Conservation (phyloP, 2,888 invertebrate genomes). For the Unio delphinus region DNA sequence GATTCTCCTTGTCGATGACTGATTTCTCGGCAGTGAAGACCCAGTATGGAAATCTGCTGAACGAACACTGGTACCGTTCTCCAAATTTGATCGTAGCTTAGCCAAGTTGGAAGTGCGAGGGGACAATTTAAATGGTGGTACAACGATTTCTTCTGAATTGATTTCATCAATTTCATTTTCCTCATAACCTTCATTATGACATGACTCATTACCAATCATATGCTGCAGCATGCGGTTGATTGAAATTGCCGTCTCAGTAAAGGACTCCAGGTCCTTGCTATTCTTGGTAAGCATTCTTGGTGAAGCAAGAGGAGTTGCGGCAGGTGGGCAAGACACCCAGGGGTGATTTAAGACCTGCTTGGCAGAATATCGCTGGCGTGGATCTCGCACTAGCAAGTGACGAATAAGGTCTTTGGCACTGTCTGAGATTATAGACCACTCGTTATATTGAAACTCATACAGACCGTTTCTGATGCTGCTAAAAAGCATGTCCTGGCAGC, state of each 20-base stretch:
- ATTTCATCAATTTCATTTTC: conserved; percentile 37
- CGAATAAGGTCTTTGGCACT: too few relatives aligned
- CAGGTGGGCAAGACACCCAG: conserved; percentile 63
- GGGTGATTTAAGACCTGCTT: too few relatives aligned
- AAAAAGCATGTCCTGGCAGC: conserved; percentile 86
- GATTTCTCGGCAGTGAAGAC: conserved; percentile 42
- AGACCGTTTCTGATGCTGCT: conserved; percentile 86
- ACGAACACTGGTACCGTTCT: conserved; percentile 30
- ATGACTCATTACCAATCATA: conserved; percentile 75
- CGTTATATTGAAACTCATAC: conserved; percentile 85
- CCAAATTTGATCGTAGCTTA: conserved; percentile 75
- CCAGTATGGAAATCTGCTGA: conserved; percentile 42
- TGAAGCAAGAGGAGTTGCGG: conserved; percentile 78
- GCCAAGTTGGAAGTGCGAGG: conserved; percentile 88
- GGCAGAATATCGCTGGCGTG: too few relatives aligned
- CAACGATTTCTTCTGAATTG: conserved; percentile 57
- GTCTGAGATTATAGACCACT: conserved; percentile 90
- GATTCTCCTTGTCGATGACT: conserved; percentile 42
- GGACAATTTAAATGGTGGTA: conserved; percentile 80
- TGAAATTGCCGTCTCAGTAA: conserved; percentile 97
- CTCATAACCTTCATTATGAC: conserved; percentile 40
- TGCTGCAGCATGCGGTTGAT: conserved; percentile 96
- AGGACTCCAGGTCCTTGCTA: conserved; percentile 80
- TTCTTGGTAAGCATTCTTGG: conserved; percentile 90
- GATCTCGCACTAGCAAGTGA: too few relatives aligned